Evolutionary conservation across 2,113 vertebrate species (phyloP).

Genomic region (Hippolais icterina): DNA sequence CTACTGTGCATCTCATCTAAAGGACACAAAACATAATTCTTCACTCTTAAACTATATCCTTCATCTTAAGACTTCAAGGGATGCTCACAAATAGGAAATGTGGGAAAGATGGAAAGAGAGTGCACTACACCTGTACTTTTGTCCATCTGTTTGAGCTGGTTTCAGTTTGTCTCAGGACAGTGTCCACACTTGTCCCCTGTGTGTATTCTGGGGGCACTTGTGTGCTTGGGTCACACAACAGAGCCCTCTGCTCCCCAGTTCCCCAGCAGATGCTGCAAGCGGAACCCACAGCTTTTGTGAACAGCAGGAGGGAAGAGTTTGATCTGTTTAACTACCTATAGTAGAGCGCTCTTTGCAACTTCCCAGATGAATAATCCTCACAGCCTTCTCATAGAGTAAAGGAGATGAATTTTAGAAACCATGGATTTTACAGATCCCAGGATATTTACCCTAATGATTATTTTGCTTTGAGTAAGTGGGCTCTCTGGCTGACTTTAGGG

Average conservation of each 20-base stretch:
- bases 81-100: not conserved
- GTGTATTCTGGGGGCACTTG: not conserved
- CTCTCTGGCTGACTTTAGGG: not conserved
- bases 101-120: not conserved
- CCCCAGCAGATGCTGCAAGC: not conserved
- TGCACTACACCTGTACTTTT: not conserved
- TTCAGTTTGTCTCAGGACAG: not conserved
- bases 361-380: not conserved
- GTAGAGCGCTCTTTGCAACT: not conserved
- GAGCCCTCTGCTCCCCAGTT: not conserved
- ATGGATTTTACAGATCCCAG: not conserved
- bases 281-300: not conserved
- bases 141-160: not conserved
- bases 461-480: not conserved
- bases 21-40: not conserved
- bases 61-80: not conserved
- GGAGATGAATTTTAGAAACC: slow-evolving; percentile 5
- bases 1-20: not conserved
- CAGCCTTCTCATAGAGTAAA: not conserved
- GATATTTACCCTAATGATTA: not conserved
- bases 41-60: not conserved
- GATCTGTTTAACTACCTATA: not conserved
- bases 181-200: not conserved
- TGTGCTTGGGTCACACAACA: not conserved
- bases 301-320: not conserved